phyloP scores from a whole-genome alignment of 1,140 invertebrate species.

The Euwallacea similis region DNA sequence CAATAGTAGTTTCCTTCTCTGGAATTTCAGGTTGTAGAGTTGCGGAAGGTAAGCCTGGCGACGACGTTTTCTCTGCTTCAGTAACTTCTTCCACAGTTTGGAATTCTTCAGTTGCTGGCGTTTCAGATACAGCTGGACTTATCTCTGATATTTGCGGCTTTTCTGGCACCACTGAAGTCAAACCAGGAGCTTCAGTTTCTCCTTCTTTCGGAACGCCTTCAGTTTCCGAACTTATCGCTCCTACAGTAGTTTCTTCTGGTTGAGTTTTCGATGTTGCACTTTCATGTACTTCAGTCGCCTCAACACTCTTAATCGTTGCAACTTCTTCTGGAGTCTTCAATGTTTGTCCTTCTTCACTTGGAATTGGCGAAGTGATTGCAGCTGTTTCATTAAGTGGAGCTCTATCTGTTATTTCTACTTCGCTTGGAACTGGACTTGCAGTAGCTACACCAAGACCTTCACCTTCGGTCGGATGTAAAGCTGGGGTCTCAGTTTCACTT shows the following conservation, averaged over 20 bases:
- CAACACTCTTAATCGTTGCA: constrained; percentile 14
- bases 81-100: constrained; percentile 22
- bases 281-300: constrained; percentile 19
- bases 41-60: too few species aligned
- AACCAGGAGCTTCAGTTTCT: constrained; percentile 4
- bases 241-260: constrained; percentile 1
- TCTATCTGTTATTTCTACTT: too few species aligned
- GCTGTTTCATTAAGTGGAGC: not conserved
- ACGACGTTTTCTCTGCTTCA: not conserved
- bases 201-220: constrained; percentile 19
- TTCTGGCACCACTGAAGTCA: not conserved
- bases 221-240: not conserved
- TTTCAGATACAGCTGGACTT: constrained; percentile 5
- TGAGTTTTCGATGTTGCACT: constrained; percentile 37
- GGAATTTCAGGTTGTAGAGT: too few species aligned
- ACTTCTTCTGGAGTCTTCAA: constrained; percentile 18
- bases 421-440: too few species aligned
- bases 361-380: not conserved
- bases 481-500: too few species aligned
- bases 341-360: constrained; percentile 4
- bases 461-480: too few species aligned
- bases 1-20: too few species aligned
- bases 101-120: constrained; percentile 12
- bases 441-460: too few species aligned
- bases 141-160: not conserved